These are phyloP conservation scores for Phoeniculus purpureus DNA, from an alignment of 2,797 vertebrate genomes.

Conservation along the genomic window DNA sequence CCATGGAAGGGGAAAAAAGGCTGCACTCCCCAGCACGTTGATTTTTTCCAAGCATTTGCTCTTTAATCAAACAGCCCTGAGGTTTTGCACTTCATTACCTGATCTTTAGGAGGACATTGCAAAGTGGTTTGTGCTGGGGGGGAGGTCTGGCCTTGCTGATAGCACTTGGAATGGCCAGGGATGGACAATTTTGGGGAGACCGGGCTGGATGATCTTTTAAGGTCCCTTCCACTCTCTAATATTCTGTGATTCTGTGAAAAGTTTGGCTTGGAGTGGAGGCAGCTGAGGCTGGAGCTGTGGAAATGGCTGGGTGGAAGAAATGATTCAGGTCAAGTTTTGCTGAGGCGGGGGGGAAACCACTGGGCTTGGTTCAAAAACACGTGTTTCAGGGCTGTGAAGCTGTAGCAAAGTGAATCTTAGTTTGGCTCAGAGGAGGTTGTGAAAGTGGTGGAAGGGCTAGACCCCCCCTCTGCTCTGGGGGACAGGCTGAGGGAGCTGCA, in stretches of 20 bases:
- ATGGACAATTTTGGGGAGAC: not conserved
- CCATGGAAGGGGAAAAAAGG: not conserved
- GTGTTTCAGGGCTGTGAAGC: not conserved
- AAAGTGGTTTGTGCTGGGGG: not conserved
- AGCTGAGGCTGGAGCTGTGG: not conserved
- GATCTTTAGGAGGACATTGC: constrained; percentile 6
- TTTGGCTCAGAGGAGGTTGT: not conserved
- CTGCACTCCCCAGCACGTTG: not conserved
- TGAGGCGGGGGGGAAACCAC: not conserved
- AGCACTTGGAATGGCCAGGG: not conserved
- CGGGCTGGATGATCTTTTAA: too few species aligned
- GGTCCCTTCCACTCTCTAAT: too few species aligned
- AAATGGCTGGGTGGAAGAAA: not conserved
- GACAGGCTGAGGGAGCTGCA: too few species aligned
- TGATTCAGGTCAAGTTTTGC: accelerated
- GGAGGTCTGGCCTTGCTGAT: not conserved
- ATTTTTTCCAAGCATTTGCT: constrained; percentile 25
- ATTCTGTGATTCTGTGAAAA: not conserved
- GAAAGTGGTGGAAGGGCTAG: too few species aligned
- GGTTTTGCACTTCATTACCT: constrained; percentile 51
- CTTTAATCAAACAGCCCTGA: constrained; percentile 49
- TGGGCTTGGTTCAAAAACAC: not conserved
- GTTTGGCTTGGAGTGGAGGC: not conserved
- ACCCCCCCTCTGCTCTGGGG: too few species aligned
- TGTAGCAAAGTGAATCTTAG: not conserved